A percentile compares a stretch with the other conserved stretches of the same genome.
Evolutionary conservation across 1,140 invertebrate genomes (phyloP).

Genomic region (Zaprionus capensis): DNA sequence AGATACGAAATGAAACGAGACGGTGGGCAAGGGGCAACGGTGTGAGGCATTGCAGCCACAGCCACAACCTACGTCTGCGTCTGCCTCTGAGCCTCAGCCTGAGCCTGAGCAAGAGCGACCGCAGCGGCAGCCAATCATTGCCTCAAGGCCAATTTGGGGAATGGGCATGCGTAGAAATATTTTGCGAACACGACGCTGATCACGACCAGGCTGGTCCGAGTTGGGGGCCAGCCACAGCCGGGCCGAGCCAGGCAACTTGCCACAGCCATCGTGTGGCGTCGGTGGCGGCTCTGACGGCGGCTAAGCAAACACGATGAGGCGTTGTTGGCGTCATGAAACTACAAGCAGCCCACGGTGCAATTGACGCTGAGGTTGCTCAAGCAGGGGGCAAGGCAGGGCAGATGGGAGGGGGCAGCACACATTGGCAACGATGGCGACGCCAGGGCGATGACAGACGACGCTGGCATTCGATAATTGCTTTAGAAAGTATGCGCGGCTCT

Average conservation of each 20-base stretch:
- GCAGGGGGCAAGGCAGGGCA: background rate
- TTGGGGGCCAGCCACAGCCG: conserved; percentile 6
- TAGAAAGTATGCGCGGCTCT: conserved; percentile 77
- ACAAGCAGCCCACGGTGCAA: conserved; percentile 66
- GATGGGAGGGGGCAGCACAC: background rate
- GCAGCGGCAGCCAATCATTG: conserved; percentile 74
- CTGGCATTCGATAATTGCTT: conserved; percentile 82
- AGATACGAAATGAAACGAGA: conserved; percentile 22
- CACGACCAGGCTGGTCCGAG: conserved; percentile 34
- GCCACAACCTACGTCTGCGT: conserved; percentile 5
- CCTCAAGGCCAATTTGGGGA: conserved; percentile 76
- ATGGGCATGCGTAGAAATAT: conserved; percentile 70
- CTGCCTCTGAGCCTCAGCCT: background rate
- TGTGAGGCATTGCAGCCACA: conserved; percentile 2
- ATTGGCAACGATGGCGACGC: conserved; percentile 37
- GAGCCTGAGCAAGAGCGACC: conserved; percentile 21
- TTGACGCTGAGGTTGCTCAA: conserved; percentile 45
- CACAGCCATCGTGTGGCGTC: conserved; percentile 60
- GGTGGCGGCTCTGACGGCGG: conserved; percentile 81
- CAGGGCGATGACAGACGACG: conserved; percentile 57
- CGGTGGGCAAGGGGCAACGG: background rate
- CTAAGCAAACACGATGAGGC: conserved; percentile 82
- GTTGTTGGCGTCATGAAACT: conserved; percentile 79
- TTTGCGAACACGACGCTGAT: conserved; percentile 61
- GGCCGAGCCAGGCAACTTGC: conserved; percentile 14